Evolutionary conservation across 2,888 invertebrate genomes (phyloP).

Genomic region (Nezara viridula): DNA sequence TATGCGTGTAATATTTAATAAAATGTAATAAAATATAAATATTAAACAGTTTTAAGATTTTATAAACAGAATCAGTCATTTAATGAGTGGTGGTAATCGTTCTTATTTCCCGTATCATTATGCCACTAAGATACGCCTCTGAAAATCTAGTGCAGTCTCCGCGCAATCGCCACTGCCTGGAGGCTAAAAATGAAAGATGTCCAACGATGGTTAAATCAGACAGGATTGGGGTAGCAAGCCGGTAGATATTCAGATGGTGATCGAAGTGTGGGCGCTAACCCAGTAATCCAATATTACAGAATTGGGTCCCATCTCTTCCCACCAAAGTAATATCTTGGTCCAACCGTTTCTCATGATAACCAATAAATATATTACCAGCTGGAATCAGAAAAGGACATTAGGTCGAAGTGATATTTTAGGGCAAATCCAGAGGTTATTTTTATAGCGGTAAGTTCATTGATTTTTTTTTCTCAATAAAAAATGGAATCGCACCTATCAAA

Average conservation of each 20-base stretch:
- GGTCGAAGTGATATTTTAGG: not conserved
- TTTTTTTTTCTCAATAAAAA: too few relatives aligned
- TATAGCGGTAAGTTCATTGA: not conserved
- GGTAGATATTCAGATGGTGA: slow-evolving; percentile 29
- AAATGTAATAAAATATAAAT: too few relatives aligned
- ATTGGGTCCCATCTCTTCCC: not conserved
- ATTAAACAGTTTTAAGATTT: too few relatives aligned
- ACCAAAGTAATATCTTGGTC: not conserved
- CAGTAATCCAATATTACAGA: not conserved
- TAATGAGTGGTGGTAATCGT: too few relatives aligned
- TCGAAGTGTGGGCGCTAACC: not conserved
- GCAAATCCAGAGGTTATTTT: not conserved
- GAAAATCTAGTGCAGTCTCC: too few relatives aligned
- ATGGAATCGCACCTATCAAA: too few relatives aligned
- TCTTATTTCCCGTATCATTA: too few relatives aligned
- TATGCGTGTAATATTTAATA: too few relatives aligned
- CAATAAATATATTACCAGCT: not conserved
- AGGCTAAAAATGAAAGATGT: not conserved
- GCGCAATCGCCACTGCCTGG: not conserved
- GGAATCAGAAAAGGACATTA: not conserved
- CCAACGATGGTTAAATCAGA: not conserved
- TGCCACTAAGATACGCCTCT: too few relatives aligned
- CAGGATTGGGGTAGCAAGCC: not conserved
- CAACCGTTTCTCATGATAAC: not conserved
- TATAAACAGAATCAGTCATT: too few relatives aligned